Percentiles rank a stretch among this genome's conserved stretches.
Conservation (phyloP, 2,797 vertebrate species). For the Tarsius wallacei region DNA sequence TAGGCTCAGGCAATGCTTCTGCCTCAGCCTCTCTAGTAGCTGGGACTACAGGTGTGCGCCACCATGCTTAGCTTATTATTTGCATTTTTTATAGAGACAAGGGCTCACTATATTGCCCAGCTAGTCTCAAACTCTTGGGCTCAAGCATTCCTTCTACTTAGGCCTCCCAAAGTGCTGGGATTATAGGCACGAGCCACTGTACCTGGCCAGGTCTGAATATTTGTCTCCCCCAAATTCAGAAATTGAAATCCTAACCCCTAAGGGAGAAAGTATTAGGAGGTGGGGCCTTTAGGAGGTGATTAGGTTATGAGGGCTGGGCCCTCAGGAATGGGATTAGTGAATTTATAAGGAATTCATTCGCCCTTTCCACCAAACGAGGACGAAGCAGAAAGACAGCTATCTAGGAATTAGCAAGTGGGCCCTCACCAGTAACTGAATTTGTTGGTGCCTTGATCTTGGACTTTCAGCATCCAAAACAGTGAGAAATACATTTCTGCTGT, state of each 20-base stretch:
- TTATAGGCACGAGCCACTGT: no score
- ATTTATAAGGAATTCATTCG: neutral
- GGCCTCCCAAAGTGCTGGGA: neutral
- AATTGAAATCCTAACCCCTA: neutral
- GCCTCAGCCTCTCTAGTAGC: neutral
- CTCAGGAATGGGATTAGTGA: neutral
- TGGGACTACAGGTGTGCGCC: neutral
- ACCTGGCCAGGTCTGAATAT: neutral
- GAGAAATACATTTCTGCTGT: neutral
- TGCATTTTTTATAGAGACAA: neutral
- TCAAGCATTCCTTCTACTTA: neutral
- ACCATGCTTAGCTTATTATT: neutral
- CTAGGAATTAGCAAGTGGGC: neutral
- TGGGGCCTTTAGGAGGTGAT: neutral
- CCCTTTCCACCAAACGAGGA: neutral
- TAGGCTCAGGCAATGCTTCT: neutral
- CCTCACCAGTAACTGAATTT: neutral
- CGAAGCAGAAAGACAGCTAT: neutral
- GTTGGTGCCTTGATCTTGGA: neutral
- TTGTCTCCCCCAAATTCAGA: neutral
- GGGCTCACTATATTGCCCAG: neutral
- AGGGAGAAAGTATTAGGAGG: neutral
- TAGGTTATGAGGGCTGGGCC: neutral
- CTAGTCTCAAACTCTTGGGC: neutral
- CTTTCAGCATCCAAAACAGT: neutral